Evolutionary conservation across 2,797 vertebrate species (phyloP), one percentile per base, ranked within the genome.

Genomic region (Coracias cyanogaster): DNA sequence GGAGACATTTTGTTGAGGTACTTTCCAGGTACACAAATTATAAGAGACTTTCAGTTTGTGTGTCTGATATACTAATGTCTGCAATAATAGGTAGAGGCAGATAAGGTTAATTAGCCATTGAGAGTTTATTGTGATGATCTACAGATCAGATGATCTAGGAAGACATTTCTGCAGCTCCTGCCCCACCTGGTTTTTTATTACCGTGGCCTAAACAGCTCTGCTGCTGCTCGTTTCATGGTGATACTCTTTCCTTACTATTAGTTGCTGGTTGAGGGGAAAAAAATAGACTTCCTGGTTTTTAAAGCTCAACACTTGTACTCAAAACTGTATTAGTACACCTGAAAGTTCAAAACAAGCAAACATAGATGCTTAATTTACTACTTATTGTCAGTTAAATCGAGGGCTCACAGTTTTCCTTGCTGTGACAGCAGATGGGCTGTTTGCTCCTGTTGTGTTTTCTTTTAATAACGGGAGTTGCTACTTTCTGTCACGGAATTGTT

Each of bases 401-500:
- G 31, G 18, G 31, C 51, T 90, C 1, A 6, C 26, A 31, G 33
- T 48, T 51, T 60, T 49, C 9, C 28, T 9, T 51, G 33, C 49
- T 61, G 22, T 24, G 33, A 24, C 66, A 81, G 69, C 82, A 87
- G 33, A 67, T 37, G 43, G 81, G 65, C 24, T 81, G 26, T 94
- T 93, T 90, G 94, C 43, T 96, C 20, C 61, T 95, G 89, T 90
- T 96, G 67, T 35, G 9, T 66, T 33, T 35, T 35, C 33, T 92
- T 89, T 95, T 78, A 4, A 89, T 85, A 97, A 98, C 94, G 94
- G 98, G 97, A 93, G 98, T 98, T 93, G 66, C 96, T 96, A 10
- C 33, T 94, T 90, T 74, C 91, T 73, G 70, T 94, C 73, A 43
- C 18, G 31, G 26, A 62, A 10, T 39, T 17, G 5, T 60, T 41